These are phyloP conservation scores for Agrochola macilenta DNA, from an alignment of 2,888 invertebrate genomes.

Conservation along the genomic window DNA sequence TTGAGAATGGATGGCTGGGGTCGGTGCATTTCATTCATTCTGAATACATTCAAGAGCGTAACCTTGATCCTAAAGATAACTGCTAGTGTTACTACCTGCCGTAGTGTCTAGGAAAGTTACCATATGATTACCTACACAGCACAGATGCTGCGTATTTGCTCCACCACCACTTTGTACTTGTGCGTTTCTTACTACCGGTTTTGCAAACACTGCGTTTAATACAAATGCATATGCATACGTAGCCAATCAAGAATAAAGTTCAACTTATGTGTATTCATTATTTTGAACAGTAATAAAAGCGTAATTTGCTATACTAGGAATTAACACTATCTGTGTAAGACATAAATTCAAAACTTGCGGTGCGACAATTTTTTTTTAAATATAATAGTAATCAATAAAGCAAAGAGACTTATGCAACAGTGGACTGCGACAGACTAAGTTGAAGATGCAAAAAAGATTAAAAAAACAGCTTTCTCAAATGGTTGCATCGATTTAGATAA, in stretches of 20 bases:
- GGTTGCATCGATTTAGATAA: constrained; percentile 6
- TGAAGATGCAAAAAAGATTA: neutral
- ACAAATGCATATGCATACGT: neutral
- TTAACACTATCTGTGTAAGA: neutral
- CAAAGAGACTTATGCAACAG: neutral
- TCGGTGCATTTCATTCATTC: no score
- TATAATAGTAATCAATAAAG: neutral
- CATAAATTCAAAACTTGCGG: neutral
- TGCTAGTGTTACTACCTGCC: neutral
- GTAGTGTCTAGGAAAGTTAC: neutral
- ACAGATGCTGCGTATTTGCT: constrained; percentile 1
- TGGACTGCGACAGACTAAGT: neutral
- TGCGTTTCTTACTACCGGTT: neutral
- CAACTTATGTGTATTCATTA: neutral
- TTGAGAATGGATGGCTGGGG: neutral
- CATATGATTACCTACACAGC: neutral
- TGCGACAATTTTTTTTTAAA: neutral
- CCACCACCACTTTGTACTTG: neutral
- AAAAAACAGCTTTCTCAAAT: constrained; percentile 4
- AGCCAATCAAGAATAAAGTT: neutral
- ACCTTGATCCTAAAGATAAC: neutral
- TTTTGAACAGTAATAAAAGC: neutral
- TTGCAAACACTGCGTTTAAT: neutral
- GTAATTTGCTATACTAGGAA: neutral
- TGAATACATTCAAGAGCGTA: no score